Evolutionary conservation across 2,113 vertebrate species (phyloP), one percentile per base, ranked within the genome.

Genomic region (Poecilia latipinna): DNA sequence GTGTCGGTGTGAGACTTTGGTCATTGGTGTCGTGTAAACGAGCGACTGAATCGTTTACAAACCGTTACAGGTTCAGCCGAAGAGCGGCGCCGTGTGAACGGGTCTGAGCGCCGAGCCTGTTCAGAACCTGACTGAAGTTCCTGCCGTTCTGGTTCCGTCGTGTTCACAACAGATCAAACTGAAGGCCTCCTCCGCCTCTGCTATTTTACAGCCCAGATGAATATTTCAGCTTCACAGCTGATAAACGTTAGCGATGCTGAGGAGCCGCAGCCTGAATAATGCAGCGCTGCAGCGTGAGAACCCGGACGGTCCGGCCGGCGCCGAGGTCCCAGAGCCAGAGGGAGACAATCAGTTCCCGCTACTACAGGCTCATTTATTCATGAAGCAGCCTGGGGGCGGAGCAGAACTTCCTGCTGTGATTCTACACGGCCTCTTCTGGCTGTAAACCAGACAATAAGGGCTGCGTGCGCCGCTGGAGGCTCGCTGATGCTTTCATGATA

Each of bases 221-320:
- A 42, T 15, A 86, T 87, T 87, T 90, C 22, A 37, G 35, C 35
- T 37, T 37, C 35, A 37, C 35, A 37, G 35, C 35, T 11, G 10
- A 37, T 35, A 35, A 33, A 33, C 33, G 8, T 33, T 33, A 33
- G 33, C 33, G 33, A 33, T 35, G 8, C 33, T 35, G 33, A 35
- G 33, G 33, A 35, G 33, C 33, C 33, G 8, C 33, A 35, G 33
- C 8, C 33, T 84, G 64, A 62, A 32, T 32, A 42, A 74, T 81
- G 72, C 67, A 83, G 66, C 63, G 82, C 87, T 88, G 84, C 60
- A 8, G 64, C 72, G 82, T 61, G 44, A 79, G 76, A 68, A 72
- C 8, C 70, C 11, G 42, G 79, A n/a, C 60, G 61, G 68, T 42
- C 65, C 17, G 61, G 29, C 29, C 1, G 19, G 12, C 3, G 32